Evolutionary conservation across 1,140 invertebrate species (phyloP), one percentile per base, ranked within the genome.

Genomic region (Cyphomyrmex costatus): DNA sequence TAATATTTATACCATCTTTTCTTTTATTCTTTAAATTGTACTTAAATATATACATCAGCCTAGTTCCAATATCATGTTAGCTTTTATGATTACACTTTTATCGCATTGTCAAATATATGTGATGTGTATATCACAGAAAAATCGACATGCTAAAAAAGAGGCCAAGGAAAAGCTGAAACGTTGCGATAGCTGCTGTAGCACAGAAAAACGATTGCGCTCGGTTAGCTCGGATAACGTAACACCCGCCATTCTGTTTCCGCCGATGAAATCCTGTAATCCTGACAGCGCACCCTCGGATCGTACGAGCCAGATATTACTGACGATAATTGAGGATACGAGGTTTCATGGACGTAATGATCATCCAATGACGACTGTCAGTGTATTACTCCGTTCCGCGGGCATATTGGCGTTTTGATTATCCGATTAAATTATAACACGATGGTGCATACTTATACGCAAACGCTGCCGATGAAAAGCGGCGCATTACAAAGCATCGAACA

Each of bases 321-420:
- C 30, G 46, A 51, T 71, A 36, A 53, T 24, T 56, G 78, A 33
- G 30, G 5, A 70, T 42, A 71, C 36, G 36, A 61, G 53, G 1
- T 91, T 63, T 42, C 89, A 56, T 60, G 87, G 70, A 77, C 87
- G 88, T 91, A 88, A 92, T 92, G 90, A 94, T 93, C 90, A 88
- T 87, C 66, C 89, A 90, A 93, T 92, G 92, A 93, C 89, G 88
- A 76, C 49, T 85, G 76, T 76, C 76, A 71, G 79, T 87, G 61
- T 80, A 78, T 89, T 82, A 65, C 74, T 65, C 82, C 65, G 61
- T 36, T 66, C 61, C n/a, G 14, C 6, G 71, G 24, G 10, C 6
- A 51, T 21, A 30, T 27, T 76, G 14, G 82, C 21, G 30, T 74
- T 76, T 74, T 24, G 19, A 74, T 83, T 65, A 83, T 74, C 42